phyloP scores from a whole-genome alignment of 2,113 vertebrate genomes.

The Mus pahari region DNA sequence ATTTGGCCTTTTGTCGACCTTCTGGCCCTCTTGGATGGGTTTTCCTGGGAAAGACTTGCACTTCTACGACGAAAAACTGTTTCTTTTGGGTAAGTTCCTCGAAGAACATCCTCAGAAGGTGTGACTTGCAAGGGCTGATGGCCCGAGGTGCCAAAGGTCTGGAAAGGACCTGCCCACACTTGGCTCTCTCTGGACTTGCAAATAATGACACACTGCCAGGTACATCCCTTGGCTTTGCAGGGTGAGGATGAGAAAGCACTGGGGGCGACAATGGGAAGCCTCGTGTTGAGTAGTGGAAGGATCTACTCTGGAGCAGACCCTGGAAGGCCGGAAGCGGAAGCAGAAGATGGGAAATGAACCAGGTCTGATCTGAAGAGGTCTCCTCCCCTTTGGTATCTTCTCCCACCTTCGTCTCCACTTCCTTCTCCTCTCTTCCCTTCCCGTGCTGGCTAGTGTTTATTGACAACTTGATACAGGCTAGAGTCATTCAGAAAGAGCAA shows the following conservation, averaged over 20 bases:
- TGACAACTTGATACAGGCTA: not conserved
- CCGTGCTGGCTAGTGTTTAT: not conserved
- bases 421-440: not conserved
- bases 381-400: not conserved
- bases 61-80: not conserved
- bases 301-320: not conserved
- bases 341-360: not conserved
- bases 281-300: no score
- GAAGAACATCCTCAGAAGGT: not conserved
- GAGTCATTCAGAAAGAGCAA: not conserved
- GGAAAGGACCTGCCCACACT: not conserved
- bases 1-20: not conserved
- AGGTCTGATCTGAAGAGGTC: not conserved
- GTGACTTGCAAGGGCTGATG: not conserved
- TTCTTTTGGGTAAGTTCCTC: not conserved
- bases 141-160: not conserved
- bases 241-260: not conserved
- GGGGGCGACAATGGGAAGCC: fast-evolving
- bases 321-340: not conserved
- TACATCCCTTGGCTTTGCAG: fast-evolving
- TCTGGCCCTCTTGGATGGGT: not conserved
- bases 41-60: not conserved
- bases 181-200: not conserved
- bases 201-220: not conserved
- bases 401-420: no score